Percentiles rank a stretch among this genome's conserved stretches.
phyloP scores from a whole-genome alignment of 2,888 invertebrate species.

The Laothoe populi region DNA sequence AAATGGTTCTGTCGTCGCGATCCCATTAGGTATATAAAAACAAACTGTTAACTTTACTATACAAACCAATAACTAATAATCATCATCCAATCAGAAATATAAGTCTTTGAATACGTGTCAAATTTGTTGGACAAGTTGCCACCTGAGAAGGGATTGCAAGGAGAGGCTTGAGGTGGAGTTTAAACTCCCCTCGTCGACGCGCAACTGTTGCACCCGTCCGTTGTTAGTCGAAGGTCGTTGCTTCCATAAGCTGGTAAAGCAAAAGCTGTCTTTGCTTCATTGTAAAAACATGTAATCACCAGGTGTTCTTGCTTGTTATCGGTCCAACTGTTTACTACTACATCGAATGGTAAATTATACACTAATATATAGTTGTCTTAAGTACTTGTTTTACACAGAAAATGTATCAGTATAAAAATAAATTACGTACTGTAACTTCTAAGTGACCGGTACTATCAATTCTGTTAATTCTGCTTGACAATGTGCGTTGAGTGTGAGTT shows the following conservation, averaged over 20 bases:
- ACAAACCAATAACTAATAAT: not conserved
- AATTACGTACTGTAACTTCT: too few relatives aligned
- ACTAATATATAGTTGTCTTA: too few relatives aligned
- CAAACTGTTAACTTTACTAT: too few relatives aligned
- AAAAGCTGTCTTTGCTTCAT: slow-evolving; percentile 25
- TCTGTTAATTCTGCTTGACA: too few relatives aligned
- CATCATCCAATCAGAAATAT: too few relatives aligned
- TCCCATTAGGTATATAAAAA: too few relatives aligned
- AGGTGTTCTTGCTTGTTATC: slow-evolving; percentile 11
- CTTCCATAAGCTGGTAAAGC: slow-evolving; percentile 31
- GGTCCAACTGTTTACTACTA: slow-evolving; percentile 3
- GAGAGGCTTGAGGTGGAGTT: slow-evolving; percentile 7
- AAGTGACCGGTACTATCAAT: too few relatives aligned
- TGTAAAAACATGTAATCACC: slow-evolving; percentile 9
- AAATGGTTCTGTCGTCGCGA: too few relatives aligned
- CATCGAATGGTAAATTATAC: not conserved
- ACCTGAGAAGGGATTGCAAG: not conserved
- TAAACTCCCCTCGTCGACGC: slow-evolving; percentile 11
- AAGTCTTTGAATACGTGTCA: not conserved
- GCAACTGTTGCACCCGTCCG: slow-evolving; percentile 33
- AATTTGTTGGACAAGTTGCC: slow-evolving; percentile 2
- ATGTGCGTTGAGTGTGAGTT: too few relatives aligned
- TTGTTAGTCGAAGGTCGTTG: slow-evolving; percentile 31
- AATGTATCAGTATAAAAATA: too few relatives aligned
- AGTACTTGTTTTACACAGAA: too few relatives aligned